A percentile compares a stretch with the other conserved stretches of the same genome.
These are phyloP conservation scores for Neomonachus schauinslandi DNA, from an alignment of 2,113 vertebrate species.

Conservation along the genomic window DNA sequence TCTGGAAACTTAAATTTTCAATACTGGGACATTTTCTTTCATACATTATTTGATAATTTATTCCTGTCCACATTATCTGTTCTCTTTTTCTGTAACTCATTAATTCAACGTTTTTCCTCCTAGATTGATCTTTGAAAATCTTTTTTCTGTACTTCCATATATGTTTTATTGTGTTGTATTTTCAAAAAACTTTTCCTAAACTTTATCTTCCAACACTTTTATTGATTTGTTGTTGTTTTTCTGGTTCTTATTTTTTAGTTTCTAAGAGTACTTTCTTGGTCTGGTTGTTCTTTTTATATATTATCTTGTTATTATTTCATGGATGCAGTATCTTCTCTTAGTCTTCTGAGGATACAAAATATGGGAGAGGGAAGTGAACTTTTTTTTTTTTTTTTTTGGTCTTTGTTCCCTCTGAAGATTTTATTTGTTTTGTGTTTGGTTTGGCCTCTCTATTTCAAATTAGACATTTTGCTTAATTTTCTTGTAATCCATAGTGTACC, in stretches of 20 bases:
- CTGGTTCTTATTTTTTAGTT: not conserved
- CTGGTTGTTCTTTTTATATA: not conserved
- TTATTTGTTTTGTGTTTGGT: not conserved
- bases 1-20: not conserved
- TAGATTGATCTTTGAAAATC: not conserved
- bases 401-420: conserved; percentile 12
- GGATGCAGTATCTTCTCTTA: not conserved
- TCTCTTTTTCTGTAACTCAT: not conserved
- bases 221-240: not conserved
- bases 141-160: not conserved
- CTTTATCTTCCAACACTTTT: not conserved
- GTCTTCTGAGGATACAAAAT: not conserved
- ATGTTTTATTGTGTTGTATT: not conserved
- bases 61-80: not conserved
- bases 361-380: not conserved
- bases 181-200: conserved; percentile 13
- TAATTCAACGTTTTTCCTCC: not conserved
- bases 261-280: not conserved
- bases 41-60: not conserved
- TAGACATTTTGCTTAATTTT: not conserved
- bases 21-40: not conserved
- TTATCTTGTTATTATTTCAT: not conserved
- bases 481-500: not conserved
- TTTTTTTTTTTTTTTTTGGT: not conserved
- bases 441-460: conserved; percentile 5